Evolutionary conservation across 2,797 vertebrate species (phyloP).

Genomic region (Acrossocheilus wenchowensis): DNA sequence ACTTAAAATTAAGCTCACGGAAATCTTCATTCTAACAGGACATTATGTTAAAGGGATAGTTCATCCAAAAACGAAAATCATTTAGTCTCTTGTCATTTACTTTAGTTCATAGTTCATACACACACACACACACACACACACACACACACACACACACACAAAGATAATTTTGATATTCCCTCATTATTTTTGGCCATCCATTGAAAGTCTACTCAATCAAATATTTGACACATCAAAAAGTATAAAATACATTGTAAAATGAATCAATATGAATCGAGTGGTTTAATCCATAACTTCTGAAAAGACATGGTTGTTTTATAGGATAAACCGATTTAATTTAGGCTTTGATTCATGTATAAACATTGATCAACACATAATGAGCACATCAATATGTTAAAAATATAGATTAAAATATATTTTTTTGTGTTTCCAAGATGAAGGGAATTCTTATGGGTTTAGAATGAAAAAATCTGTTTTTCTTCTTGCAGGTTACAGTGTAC

Average conservation of each 20-base stretch:
- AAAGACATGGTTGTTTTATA: background rate
- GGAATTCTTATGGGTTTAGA: background rate
- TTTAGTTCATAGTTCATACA: background rate
- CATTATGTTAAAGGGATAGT: background rate
- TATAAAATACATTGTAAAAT: background rate
- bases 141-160: no score
- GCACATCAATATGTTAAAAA: background rate
- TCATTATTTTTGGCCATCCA: background rate
- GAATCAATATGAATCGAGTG: background rate
- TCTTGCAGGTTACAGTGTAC: slow-evolving; percentile 73
- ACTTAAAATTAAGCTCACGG: no score
- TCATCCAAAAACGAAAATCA: background rate
- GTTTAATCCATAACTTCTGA: background rate
- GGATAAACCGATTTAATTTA: no score
- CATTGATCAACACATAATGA: background rate
- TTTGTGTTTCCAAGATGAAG: background rate
- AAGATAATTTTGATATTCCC: background rate
- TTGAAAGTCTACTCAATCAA: background rate
- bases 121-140: background rate
- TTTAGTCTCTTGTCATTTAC: background rate
- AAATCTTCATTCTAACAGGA: no score
- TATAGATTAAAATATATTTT: no score
- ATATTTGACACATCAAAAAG: background rate
- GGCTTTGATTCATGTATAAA: background rate
- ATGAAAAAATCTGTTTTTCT: background rate